Percentiles rank a stretch among this genome's conserved stretches.
Evolutionary conservation across 2,888 invertebrate genomes (phyloP).

Genomic region (Drymonia ruficornis): DNA sequence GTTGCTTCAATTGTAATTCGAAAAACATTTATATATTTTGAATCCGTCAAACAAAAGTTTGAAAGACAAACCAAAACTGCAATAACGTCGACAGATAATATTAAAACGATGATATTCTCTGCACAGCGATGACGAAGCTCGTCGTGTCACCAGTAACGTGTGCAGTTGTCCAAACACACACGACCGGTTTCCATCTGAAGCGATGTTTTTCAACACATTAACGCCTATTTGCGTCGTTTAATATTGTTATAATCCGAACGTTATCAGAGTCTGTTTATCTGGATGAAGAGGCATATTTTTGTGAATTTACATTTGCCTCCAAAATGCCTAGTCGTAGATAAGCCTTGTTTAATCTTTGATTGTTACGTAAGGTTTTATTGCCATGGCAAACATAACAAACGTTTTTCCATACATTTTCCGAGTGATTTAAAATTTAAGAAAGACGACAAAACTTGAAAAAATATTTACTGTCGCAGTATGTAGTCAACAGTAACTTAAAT

Average conservation of each 20-base stretch:
- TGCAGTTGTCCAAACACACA: constrained; percentile 46
- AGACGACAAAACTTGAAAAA: background rate
- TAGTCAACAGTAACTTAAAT: no score
- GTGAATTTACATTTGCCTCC: background rate
- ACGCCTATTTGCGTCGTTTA: constrained; percentile 4
- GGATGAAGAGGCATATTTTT: background rate
- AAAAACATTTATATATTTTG: no score
- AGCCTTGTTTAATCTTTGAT: no score
- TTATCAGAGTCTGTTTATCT: background rate
- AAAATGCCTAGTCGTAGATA: no score
- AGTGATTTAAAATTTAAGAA: background rate
- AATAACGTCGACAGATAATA: no score
- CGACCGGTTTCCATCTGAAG: constrained; percentile 20
- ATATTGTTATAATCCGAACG: background rate
- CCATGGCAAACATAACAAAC: no score
- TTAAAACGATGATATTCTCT: background rate
- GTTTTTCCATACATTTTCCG: no score
- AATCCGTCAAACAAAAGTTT: no score
- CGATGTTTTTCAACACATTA: constrained; percentile 11
- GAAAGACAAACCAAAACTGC: no score
- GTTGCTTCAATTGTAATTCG: no score
- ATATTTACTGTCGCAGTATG: no score
- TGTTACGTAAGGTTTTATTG: no score
- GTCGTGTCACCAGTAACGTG: constrained; percentile 12
- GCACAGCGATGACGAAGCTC: constrained; percentile 17